These are phyloP conservation scores for Gymnobelideus leadbeateri DNA, from an alignment of 2,113 vertebrate genomes.

Conservation along the genomic window DNA sequence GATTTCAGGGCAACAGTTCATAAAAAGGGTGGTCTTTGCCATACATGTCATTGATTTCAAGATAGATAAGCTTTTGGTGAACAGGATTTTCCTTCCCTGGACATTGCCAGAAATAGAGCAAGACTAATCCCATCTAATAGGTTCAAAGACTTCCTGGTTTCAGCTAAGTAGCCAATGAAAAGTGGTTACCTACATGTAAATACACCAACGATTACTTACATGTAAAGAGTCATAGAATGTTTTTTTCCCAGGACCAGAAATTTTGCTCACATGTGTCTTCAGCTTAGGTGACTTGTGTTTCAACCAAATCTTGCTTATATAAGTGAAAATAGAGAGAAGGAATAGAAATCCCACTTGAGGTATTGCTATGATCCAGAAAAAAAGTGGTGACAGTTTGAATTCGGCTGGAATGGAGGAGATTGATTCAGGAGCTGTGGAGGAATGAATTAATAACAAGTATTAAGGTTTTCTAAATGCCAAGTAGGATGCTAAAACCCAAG, in stretches of 20 bases:
- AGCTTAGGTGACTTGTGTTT: not conserved
- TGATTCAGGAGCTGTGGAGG: not conserved
- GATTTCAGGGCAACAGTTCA: not conserved
- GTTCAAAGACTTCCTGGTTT: not conserved
- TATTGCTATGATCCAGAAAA: not conserved
- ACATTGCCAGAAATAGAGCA: not conserved
- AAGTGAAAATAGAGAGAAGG: not conserved
- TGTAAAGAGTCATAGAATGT: not conserved
- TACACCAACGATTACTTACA: too few species aligned
- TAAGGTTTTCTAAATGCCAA: not conserved
- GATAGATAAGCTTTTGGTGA: not conserved
- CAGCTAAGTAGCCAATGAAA: not conserved
- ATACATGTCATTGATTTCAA: not conserved
- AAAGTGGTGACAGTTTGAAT: not conserved
- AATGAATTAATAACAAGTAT: not conserved
- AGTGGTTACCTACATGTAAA: not conserved
- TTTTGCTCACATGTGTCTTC: not conserved
- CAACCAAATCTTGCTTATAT: not conserved
- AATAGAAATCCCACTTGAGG: not conserved
- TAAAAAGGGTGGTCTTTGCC: not conserved
- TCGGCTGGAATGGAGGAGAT: not conserved
- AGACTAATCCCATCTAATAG: not conserved
- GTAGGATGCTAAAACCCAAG: not conserved
- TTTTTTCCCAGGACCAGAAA: not conserved
- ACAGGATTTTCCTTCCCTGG: not conserved